A percentile compares a stretch with the other conserved stretches of the same genome.
Conservation (phyloP, 2,113 vertebrate genomes). For the Pandion haliaetus region DNA sequence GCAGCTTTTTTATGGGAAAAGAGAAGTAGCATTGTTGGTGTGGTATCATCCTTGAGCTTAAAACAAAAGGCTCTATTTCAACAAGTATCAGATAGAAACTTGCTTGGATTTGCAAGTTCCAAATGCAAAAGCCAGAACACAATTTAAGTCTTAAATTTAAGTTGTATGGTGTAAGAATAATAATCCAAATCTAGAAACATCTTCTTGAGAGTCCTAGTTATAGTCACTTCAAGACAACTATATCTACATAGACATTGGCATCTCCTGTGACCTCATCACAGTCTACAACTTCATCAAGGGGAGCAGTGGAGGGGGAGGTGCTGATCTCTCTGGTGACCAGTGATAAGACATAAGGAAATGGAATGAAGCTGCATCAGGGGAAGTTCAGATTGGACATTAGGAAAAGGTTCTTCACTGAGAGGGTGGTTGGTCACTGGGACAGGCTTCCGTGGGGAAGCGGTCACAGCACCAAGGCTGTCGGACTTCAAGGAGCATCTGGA, state of each 20-base stretch:
- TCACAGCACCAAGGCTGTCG: not conserved
- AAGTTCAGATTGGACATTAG: not conserved
- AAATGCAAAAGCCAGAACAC: not conserved
- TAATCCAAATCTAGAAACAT: not conserved
- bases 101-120: not conserved
- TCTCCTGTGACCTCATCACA: not conserved
- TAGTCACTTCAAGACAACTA: not conserved
- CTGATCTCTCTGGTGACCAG: not conserved
- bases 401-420: not conserved
- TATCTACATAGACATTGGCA: not conserved
- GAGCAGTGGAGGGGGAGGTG: not conserved
- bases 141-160: not conserved
- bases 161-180: not conserved
- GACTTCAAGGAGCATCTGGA: not conserved
- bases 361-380: not conserved
- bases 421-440: not conserved
- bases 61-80: not conserved
- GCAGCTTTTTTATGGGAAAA: not conserved
- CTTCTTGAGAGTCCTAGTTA: not conserved
- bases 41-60: not conserved
- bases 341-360: not conserved
- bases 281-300: not conserved
- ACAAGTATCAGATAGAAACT: not conserved
- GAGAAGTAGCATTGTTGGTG: not conserved
- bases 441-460: too few species aligned